Evolutionary conservation across 2,113 vertebrate genomes (phyloP).

Genomic region (Heteronetta atricapilla): DNA sequence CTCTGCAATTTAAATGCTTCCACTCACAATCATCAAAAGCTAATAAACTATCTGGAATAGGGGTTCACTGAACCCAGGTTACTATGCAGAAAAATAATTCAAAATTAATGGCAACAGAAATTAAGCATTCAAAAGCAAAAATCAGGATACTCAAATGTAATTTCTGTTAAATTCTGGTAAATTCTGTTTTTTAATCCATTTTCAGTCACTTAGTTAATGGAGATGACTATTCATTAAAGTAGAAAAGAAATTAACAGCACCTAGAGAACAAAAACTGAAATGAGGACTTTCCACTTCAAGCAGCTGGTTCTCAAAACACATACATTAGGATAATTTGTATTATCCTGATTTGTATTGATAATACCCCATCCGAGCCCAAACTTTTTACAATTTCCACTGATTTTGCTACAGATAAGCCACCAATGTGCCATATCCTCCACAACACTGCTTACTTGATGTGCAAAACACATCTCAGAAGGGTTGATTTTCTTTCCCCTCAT

Average conservation of each 20-base stretch:
- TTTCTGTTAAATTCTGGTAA: no score
- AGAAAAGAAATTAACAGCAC: not conserved
- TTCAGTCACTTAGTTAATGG: not conserved
- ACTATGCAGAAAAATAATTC: not conserved
- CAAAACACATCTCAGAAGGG: not conserved
- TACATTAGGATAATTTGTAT: not conserved
- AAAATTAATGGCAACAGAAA: not conserved
- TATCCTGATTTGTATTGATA: no score
- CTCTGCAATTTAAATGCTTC: not conserved
- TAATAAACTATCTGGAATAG: fast-evolving
- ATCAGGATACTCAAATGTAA: not conserved
- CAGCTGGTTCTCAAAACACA: not conserved
- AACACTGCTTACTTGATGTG: not conserved
- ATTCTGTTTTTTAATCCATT: not conserved
- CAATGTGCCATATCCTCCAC: not conserved
- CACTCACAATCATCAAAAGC: not conserved
- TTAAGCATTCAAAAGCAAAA: not conserved
- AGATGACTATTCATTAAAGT: not conserved
- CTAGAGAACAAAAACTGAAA: not conserved
- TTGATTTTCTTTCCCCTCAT: not conserved
- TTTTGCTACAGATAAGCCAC: not conserved
- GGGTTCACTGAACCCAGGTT: not conserved
- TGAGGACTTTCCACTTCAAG: not conserved
- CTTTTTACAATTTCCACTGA: not conserved
- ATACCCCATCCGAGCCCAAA: not conserved